These are phyloP conservation scores for Agonopterix heracliana DNA, from an alignment of 2,888 invertebrate species.

Conservation along the genomic window DNA sequence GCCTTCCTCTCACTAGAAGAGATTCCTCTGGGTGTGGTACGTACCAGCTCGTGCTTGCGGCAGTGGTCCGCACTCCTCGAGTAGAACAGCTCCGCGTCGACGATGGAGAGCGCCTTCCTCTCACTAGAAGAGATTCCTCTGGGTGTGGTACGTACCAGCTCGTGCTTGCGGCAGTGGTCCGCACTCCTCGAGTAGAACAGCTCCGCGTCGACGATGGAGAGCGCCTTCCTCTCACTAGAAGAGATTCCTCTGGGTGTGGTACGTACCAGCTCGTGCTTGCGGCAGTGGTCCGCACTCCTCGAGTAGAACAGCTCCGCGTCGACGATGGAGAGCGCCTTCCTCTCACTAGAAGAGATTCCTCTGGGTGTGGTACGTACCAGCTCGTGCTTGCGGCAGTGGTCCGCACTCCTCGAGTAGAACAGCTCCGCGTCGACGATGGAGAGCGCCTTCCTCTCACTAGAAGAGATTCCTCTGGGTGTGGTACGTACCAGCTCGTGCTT, in stretches of 20 bases:
- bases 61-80: conserved; percentile 26
- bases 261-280: too few relatives aligned
- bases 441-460: conserved; percentile 39
- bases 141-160: too few relatives aligned
- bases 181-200: conserved; percentile 45
- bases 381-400: conserved; percentile 7
- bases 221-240: conserved; percentile 36
- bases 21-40: too few relatives aligned
- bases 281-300: conserved; percentile 20
- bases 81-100: conserved; percentile 59
- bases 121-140: too few relatives aligned
- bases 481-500: too few relatives aligned
- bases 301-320: conserved; percentile 60
- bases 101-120: conserved; percentile 51
- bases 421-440: conserved; percentile 59
- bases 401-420: conserved; percentile 44
- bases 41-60: too few relatives aligned
- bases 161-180: conserved; percentile 12
- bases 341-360: too few relatives aligned
- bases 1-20: conserved; percentile 37
- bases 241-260: too few relatives aligned
- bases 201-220: conserved; percentile 60
- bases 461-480: too few relatives aligned
- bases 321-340: conserved; percentile 53
- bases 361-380: too few relatives aligned